Conservation (phyloP, 2,113 vertebrate genomes). For the Neopipo cinnamomea region DNA sequence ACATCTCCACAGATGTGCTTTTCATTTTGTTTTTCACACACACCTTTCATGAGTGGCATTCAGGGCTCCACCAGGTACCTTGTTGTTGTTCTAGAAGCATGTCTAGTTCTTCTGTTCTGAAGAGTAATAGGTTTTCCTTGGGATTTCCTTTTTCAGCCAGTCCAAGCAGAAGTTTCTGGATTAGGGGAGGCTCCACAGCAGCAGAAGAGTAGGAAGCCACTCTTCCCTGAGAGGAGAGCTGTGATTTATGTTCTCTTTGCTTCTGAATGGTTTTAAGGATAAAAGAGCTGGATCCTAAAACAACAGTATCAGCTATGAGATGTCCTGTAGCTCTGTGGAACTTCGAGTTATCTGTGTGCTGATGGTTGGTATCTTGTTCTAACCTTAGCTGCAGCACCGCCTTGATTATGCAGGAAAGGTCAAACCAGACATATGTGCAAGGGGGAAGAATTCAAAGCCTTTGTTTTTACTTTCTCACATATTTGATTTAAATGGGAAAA, state of each 20-base stretch:
- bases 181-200: background rate
- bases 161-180: background rate
- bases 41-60: background rate
- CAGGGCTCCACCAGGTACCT: background rate
- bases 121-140: background rate
- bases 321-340: background rate
- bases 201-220: background rate
- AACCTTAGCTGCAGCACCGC: background rate
- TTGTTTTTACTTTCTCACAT: background rate
- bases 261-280: background rate
- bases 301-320: background rate
- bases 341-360: background rate
- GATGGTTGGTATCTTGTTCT: background rate
- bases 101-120: background rate
- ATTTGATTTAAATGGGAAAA: background rate
- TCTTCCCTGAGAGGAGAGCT: background rate
- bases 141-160: background rate
- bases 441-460: background rate
- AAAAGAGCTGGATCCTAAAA: background rate
- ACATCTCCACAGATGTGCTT: background rate
- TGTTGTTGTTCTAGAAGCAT: background rate
- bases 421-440: rapidly evolving
- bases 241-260: background rate
- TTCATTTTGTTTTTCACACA: background rate
- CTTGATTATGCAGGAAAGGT: background rate